Conservation (phyloP, 2,113 vertebrate species). For the Brachirus orientalis region DNA sequence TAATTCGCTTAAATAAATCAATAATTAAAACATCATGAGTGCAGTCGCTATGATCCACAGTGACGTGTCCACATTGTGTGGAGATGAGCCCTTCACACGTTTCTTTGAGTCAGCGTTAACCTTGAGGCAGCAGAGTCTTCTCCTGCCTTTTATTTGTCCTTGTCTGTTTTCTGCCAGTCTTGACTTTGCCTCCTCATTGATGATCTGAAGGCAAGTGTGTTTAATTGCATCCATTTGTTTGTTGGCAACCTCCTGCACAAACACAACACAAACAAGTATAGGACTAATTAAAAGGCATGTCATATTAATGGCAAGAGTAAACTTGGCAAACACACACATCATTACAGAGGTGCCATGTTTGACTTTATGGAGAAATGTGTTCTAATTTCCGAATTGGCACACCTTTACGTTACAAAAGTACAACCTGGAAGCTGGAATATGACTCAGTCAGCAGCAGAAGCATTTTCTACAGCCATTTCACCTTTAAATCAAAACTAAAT, state of each 20-base stretch:
- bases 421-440: slow-evolving; percentile 2
- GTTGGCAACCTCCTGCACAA: slow-evolving; percentile 75
- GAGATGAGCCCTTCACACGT: slow-evolving; percentile 33
- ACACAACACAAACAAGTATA: slow-evolving; percentile 81
- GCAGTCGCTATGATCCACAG: too few relatives aligned
- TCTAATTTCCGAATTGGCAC: slow-evolving; percentile 3
- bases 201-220: slow-evolving; percentile 70
- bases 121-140: slow-evolving; percentile 51
- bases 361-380: slow-evolving; percentile 7
- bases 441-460: neutral
- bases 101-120: slow-evolving; percentile 46
- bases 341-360: slow-evolving; percentile 25
- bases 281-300: slow-evolving; percentile 78
- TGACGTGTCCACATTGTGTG: slow-evolving; percentile 11
- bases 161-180: slow-evolving; percentile 49
- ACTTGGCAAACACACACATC: slow-evolving; percentile 52
- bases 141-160: slow-evolving; percentile 56
- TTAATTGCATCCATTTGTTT: slow-evolving; percentile 82
- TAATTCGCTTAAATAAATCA: slow-evolving; percentile 21
- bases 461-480: slow-evolving; percentile 8
- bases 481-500: slow-evolving; percentile 22
- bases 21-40: slow-evolving; percentile 1
- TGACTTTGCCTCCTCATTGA: slow-evolving; percentile 70
- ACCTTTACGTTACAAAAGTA: slow-evolving; percentile 5
- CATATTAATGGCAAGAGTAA: slow-evolving; percentile 65